Percentiles rank a stretch among this genome's conserved stretches.
phyloP scores from a whole-genome alignment of 2,888 invertebrate genomes.

The Hipparchia semele region DNA sequence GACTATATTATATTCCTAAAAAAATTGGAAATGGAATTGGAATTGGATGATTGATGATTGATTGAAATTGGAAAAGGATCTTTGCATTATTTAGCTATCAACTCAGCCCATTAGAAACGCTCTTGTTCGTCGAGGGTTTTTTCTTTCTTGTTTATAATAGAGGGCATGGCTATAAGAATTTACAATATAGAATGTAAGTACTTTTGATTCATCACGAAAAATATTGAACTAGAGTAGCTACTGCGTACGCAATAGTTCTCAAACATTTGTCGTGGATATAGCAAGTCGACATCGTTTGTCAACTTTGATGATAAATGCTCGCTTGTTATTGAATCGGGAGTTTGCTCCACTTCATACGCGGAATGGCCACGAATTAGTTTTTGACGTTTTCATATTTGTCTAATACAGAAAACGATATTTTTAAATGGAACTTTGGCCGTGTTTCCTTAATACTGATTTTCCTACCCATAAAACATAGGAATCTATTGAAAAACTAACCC shows the following conservation, averaged over 20 bases:
- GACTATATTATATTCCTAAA: no score
- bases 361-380: conserved; percentile 40
- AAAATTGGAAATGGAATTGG: no score
- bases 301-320: conserved; percentile 52
- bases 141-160: no score
- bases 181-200: neutral
- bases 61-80: no score
- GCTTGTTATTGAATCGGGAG: conserved; percentile 51
- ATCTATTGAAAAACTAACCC: no score
- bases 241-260: conserved; percentile 46
- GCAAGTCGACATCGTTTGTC: conserved; percentile 54
- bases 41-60: no score
- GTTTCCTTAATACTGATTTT: neutral
- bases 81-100: no score
- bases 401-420: conserved; percentile 13
- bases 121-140: no score
- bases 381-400: conserved; percentile 39
- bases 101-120: no score
- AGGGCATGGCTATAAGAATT: neutral
- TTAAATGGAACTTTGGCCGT: no score
- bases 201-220: conserved; percentile 35
- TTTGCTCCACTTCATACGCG: conserved; percentile 40
- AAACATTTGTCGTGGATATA: conserved; percentile 53
- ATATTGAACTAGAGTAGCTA: conserved; percentile 38
- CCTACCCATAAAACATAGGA: no score